These are phyloP conservation scores for Mamestra configurata DNA, from an alignment of 1,140 invertebrate species.

Conservation along the genomic window DNA sequence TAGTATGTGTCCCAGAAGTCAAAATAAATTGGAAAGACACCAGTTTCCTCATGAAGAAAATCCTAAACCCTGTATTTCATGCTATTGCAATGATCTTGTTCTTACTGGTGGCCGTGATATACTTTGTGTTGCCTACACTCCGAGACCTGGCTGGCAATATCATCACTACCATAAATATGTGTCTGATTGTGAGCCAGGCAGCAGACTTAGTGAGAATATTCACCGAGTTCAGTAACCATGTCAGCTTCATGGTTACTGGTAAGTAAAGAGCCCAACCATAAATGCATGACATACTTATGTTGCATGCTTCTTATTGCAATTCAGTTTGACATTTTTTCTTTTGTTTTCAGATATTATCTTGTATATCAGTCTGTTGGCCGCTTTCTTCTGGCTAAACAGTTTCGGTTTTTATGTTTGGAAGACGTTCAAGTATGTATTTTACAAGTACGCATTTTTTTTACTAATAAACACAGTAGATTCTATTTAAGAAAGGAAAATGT, in stretches of 20 bases:
- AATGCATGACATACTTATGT: neutral
- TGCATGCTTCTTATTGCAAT: neutral
- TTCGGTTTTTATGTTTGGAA: conserved; percentile 96
- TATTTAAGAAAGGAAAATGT: too few species aligned
- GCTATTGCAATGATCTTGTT: conserved; percentile 91
- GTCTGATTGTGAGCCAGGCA: conserved; percentile 92
- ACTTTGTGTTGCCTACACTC: conserved; percentile 94
- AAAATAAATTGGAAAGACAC: conserved; percentile 91
- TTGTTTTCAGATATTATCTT: conserved; percentile 91
- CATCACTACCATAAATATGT: conserved; percentile 93
- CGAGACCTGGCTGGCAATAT: conserved; percentile 95
- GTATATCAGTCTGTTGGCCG: conserved; percentile 92
- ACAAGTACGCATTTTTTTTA: conserved; percentile 8
- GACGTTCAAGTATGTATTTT: conserved; percentile 90
- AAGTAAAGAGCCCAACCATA: conserved; percentile 50
- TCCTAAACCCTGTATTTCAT: conserved; percentile 93
- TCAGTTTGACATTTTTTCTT: conserved; percentile 53
- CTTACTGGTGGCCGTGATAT: conserved; percentile 93
- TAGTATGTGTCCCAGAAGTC: conserved; percentile 92
- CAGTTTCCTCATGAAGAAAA: conserved; percentile 91
- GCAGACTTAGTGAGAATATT: conserved; percentile 93
- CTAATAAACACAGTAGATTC: neutral
- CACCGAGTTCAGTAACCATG: conserved; percentile 93
- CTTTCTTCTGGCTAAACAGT: conserved; percentile 95
- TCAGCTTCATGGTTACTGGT: conserved; percentile 94